These are phyloP conservation scores for Paratilapia polleni DNA, from an alignment of 2,113 vertebrate genomes.

Conservation along the genomic window DNA sequence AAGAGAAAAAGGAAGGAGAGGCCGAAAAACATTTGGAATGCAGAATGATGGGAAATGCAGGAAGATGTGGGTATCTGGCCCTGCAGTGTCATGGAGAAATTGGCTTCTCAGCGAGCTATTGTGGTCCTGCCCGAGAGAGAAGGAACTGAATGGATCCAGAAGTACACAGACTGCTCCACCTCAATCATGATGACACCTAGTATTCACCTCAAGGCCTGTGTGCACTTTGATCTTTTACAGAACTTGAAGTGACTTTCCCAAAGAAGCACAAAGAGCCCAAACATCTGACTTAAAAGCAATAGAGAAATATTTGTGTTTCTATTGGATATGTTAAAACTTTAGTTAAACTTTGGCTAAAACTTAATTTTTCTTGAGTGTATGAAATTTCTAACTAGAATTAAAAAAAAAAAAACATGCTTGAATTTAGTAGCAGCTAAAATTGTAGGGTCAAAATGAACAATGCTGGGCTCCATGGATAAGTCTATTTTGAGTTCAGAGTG, in stretches of 20 bases:
- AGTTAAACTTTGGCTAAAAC: not conserved
- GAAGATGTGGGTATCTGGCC: constrained; percentile 23
- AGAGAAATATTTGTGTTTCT: not conserved
- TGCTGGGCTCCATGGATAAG: too few species aligned
- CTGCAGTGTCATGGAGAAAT: constrained; percentile 28
- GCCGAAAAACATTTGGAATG: constrained; percentile 6
- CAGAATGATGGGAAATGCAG: constrained; percentile 10
- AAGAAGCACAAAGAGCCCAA: constrained; percentile 24
- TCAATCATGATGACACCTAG: constrained; percentile 21
- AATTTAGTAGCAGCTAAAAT: too few species aligned
- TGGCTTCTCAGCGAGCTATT: constrained; percentile 43
- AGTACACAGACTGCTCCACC: constrained; percentile 21
- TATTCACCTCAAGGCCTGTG: not conserved
- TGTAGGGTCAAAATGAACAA: too few species aligned
- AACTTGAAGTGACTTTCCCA: constrained; percentile 24
- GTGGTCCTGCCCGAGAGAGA: constrained; percentile 27
- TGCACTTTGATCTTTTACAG: constrained; percentile 25
- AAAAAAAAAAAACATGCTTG: too few species aligned
- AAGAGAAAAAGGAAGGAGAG: constrained; percentile 7
- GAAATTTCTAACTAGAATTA: too few species aligned
- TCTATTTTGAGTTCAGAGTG: too few species aligned
- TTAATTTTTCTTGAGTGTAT: not conserved
- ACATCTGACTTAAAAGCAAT: constrained; percentile 18
- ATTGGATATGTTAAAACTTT: too few species aligned
- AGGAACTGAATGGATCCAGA: constrained; percentile 31